Base-by-base conservation (phyloP, 2,888 invertebrate genomes). In the Slavum lentiscoides region DNA sequence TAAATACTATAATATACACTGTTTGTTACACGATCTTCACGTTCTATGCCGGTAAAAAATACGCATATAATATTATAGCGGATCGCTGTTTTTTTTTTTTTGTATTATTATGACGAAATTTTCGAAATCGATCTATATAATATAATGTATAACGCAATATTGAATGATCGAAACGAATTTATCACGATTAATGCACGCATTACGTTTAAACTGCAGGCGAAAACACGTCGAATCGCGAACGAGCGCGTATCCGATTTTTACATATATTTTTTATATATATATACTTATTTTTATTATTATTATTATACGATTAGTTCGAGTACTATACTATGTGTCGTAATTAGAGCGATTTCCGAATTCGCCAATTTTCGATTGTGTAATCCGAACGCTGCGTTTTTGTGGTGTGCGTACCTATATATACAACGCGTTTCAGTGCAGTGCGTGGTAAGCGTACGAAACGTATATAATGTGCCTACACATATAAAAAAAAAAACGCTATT, bases 311-410 rank as follows among this genome's bases (percentile, higher is more conserved):
- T 75, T 67, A 75, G 75, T 75, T 75, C 67, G 13, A 75, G 75
- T 58, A 39, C 11, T n/a, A 30, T 30, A 30, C 30, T 1, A 30
- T 39, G 9, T 75, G 75, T 67, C 58, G 75, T 43, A 75, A 75
- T 59, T 4, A 43, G 4, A 2, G 7, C 58, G 11, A 67, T 75
- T 75, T 58, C 58, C 39, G 19, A 75, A 67, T 75, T 66, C 19
- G 11, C 23, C 58, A 58, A 75, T 67, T 75, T 11, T n/a, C 58
- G 59, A 68, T 75, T 75, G 30, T 67, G 75, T 59, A 75, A 75
- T 75, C 0, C 19, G 7, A 55, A 55, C 13, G 49, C 11, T 43
- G 49, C 49, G 43, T 49, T 43, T 67, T 67, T 49, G 64, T 4
- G 15, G 6, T 21, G 49, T 11, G 8, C 1, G 43, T 4, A 9